Evolutionary conservation across 2,113 vertebrate species (phyloP), one percentile per base, ranked within the genome.

Genomic region (Myiozetetes cayanensis): DNA sequence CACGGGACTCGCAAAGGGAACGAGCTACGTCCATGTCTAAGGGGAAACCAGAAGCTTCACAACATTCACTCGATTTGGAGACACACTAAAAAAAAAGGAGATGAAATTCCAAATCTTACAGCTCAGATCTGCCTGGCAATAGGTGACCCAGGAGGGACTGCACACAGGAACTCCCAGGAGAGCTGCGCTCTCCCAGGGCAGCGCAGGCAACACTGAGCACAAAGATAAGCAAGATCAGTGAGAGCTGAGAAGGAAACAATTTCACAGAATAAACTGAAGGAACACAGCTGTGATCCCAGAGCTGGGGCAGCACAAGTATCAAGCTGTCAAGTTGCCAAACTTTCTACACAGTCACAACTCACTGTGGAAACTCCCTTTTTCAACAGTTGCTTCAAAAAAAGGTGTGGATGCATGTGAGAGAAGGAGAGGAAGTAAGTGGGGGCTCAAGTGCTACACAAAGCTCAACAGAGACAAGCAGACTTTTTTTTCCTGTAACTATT

Each of bases 1-100:
- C 23, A 8, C 19, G 5, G 58, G 27, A 21, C 23, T 8, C 79
- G 23, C 23, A 14, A 3, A 2, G 24, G 58, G 41, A 50, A 23
- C 3, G 4, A 61, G 74, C 8, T 23, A 4, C 1, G 0, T 8
- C 1, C 0, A 3, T 24, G 15, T 8, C 44, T 21, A 6, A 49
- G 44, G 35, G 25, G 3, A 3, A 24, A 71, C 3, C 28, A 70
- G 21, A 31, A 52, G 2, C 7, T 6, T 15, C 70, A 6, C 2
- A 31, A 46, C 2, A 9, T 39, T 77, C 23, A 24, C 16, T 43
- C 24, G 7, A 0, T 52, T 21, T 74, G 25, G 74, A 71, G 5
- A 31, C 14, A 27, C 2, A 52, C 30, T 16, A 4, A 27, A 30
- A 31, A 2, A 2, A n/a, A 22, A 31, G 5, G 15, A 28, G 15